A percentile compares a stretch with the other conserved stretches of the same genome.
Evolutionary conservation across 2,113 vertebrate species (phyloP).

Genomic region (Cettia cetti): DNA sequence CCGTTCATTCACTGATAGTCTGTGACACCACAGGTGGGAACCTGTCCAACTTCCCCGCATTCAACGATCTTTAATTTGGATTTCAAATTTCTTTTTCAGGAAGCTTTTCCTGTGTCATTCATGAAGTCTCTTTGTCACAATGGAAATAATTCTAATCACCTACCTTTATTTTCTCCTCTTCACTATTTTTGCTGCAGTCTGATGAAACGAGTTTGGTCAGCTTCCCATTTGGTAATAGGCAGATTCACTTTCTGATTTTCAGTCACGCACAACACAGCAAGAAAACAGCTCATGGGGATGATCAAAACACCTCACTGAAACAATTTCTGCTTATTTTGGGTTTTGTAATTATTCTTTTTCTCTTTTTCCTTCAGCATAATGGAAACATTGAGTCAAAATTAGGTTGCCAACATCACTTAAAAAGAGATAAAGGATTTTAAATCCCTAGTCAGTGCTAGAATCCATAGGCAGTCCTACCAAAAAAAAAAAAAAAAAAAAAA

Average conservation of each 20-base stretch:
- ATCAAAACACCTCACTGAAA: slow-evolving; percentile 58
- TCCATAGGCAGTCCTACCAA: not conserved
- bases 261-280: slow-evolving; percentile 17
- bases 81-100: not conserved
- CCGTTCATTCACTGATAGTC: not conserved
- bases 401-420: slow-evolving; percentile 34
- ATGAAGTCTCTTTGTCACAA: not conserved
- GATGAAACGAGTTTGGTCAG: slow-evolving; percentile 21
- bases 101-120: not conserved
- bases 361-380: not conserved
- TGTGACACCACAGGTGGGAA: rapidly evolving
- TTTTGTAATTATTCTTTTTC: slow-evolving; percentile 12
- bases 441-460: not conserved
- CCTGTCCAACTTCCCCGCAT: not conserved
- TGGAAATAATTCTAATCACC: slow-evolving; percentile 32
- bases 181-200: not conserved
- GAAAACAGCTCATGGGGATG: slow-evolving; percentile 19
- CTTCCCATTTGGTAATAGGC: not conserved
- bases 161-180: slow-evolving; percentile 8
- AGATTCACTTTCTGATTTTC: slow-evolving; percentile 52
- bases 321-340: slow-evolving; percentile 42
- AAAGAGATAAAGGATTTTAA: slow-evolving; percentile 33
- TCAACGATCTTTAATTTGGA: not conserved
- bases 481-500: not conserved
- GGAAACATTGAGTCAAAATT: slow-evolving; percentile 32